Conservation (phyloP, 37 sponge, comb jelly and placozoan genomes). For the Spongia lamella region DNA sequence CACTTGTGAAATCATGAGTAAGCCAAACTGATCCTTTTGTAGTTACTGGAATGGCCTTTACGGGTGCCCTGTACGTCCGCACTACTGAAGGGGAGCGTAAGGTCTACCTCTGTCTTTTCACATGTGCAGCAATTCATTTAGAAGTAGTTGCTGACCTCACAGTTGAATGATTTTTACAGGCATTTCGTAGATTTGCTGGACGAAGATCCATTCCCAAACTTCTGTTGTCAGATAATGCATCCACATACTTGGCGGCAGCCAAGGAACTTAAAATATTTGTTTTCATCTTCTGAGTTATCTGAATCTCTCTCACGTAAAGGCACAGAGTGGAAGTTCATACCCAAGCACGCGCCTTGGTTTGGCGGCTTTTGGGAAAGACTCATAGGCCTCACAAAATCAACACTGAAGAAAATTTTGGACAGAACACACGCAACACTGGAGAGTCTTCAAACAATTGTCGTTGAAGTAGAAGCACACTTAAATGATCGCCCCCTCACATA, state of each 20-base stretch:
- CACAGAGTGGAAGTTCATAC: slow-evolving; percentile 22
- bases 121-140: slow-evolving; percentile 35
- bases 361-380: neutral
- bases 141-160: slow-evolving; percentile 41
- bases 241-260: slow-evolving; percentile 31
- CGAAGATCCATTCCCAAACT: slow-evolving; percentile 1
- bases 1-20: no score
- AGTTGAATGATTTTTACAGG: slow-evolving; percentile 14
- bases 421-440: neutral
- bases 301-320: neutral
- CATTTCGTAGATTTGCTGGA: slow-evolving; percentile 13
- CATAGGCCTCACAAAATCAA: neutral
- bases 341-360: slow-evolving; percentile 20
- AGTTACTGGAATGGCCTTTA: slow-evolving; percentile 43
- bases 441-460: neutral
- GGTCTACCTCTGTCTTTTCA: slow-evolving; percentile 36
- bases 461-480: neutral
- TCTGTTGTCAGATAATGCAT: slow-evolving; percentile 18
- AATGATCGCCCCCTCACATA: neutral
- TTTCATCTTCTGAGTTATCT: slow-evolving; percentile 1
- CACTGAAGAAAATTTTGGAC: neutral
- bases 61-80: slow-evolving; percentile 32
- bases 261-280: slow-evolving; percentile 31
- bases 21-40: no score
- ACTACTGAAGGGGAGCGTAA: slow-evolving; percentile 22